Evolutionary conservation across 1,140 invertebrate species (phyloP), one percentile per base, ranked within the genome.

Genomic region (Thalassaphorura encarpata): DNA sequence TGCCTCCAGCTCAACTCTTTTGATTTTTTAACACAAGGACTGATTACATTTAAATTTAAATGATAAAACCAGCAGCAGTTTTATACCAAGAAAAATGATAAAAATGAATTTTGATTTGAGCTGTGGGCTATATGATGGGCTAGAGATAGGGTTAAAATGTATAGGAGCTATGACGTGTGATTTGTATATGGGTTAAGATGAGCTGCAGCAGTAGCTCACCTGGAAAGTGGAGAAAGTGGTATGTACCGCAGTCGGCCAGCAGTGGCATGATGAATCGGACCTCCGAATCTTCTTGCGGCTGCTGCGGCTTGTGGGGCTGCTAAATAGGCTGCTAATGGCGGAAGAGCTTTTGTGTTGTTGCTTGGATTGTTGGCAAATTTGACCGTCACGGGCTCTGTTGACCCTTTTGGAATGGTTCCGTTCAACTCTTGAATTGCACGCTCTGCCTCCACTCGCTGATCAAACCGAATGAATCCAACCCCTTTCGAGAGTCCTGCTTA

Each of bases 311-410:
- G 83, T 21, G 88, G 86, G 61, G 87, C 81, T 36, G 57, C 70
- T 66, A 97, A 77, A 73, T 97, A 97, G 36, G 92, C 91, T 29
- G 90, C 87, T 69, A 96, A 75, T 29, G 92, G 90, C 66, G 87
- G 85, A 70, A 93, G 80, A 57, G 87, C 86, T 74, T 91, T 91
- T 69, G 83, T 84, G 62, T 75, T 72, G 78, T 88, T 91, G 76
- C 88, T 92, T n/a, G 90, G 89, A 72, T 94, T 97, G 75, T 99
- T 99, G 59, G 96, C 96, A 75, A 99, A 99, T 76, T 99, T 99
- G 59, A 99, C 96, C 33, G 93, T 97, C 66, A 99, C 96, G 33
- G 93, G 91, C 74, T 98, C 95, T 55, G 88, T 86, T 47, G 89
- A 90, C 66, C 91, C 90, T 73, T 89, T 94, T 48, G 87, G 95